Evolutionary conservation across 2,113 vertebrate genomes (phyloP).

Genomic region (Clarias macrocephalus): DNA sequence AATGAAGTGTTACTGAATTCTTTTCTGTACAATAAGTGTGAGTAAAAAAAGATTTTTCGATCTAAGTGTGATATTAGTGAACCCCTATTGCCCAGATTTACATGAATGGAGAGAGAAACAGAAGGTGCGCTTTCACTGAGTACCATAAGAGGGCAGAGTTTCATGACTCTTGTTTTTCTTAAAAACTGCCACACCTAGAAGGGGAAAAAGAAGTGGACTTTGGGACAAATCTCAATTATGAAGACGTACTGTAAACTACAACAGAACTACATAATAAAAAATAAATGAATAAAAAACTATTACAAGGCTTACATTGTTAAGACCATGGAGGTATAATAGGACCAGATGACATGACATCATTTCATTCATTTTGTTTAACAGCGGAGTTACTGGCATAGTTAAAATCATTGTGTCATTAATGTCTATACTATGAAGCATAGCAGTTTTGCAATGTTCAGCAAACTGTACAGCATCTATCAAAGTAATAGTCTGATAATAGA

Average conservation of each 20-base stretch:
- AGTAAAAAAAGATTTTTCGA: neutral
- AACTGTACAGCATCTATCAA: no score
- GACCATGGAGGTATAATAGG: no score
- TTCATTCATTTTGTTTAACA: no score
- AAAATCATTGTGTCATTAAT: no score
- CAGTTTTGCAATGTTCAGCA: no score
- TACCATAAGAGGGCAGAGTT: slow-evolving; percentile 64
- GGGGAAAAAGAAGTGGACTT: slow-evolving; percentile 52
- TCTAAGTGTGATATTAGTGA: slow-evolving; percentile 26
- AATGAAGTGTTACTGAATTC: neutral
- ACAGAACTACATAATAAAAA: neutral
- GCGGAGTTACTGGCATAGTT: no score
- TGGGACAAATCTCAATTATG: slow-evolving; percentile 13
- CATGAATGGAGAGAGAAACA: neutral
- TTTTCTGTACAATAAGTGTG: neutral
- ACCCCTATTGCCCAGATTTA: slow-evolving; percentile 39
- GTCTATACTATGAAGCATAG: no score
- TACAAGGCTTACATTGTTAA: neutral
- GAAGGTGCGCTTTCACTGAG: slow-evolving; percentile 23
- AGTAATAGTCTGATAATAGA: no score
- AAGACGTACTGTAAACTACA: neutral
- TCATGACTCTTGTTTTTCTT: slow-evolving; percentile 57
- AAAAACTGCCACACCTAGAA: slow-evolving; percentile 65
- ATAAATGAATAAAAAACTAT: neutral
- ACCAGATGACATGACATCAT: no score